Percentiles rank a stretch among this genome's conserved stretches.
Evolutionary conservation across 2,797 vertebrate genomes (phyloP).

Genomic region (Oreochromis grahami): DNA sequence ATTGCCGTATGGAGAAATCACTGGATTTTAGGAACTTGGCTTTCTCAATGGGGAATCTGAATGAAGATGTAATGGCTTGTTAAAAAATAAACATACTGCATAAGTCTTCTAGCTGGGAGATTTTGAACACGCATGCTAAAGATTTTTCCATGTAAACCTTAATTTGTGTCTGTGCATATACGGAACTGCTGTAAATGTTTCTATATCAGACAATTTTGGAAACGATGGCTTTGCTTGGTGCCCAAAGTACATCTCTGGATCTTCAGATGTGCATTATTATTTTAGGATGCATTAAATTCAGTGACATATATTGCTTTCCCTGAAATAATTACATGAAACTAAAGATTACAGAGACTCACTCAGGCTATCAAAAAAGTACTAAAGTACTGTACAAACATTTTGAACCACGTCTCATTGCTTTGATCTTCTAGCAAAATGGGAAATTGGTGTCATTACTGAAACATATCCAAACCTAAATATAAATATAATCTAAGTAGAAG

Average conservation of each 20-base stretch:
- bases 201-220: neutral
- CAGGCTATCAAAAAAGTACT: neutral
- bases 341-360: neutral
- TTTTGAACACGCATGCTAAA: neutral
- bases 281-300: neutral
- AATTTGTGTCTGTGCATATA: conserved; percentile 50
- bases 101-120: conserved; percentile 4
- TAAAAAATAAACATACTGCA: conserved; percentile 34
- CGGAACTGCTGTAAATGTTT: neutral
- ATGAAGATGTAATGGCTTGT: conserved; percentile 58
- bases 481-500: neutral
- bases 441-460: neutral
- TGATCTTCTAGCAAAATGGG: neutral
- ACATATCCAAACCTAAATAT: neutral
- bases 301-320: neutral
- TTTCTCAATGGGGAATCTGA: conserved; percentile 29
- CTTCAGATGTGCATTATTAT: neutral
- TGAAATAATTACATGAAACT: neutral
- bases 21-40: conserved; percentile 51
- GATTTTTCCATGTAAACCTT: conserved; percentile 23
- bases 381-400: neutral
- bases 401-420: neutral
- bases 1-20: conserved; percentile 56
- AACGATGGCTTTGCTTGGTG: neutral
- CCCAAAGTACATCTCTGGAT: neutral